Conservation (phyloP, 2,888 invertebrate species). For the Pandemis cinnamomeana region DNA sequence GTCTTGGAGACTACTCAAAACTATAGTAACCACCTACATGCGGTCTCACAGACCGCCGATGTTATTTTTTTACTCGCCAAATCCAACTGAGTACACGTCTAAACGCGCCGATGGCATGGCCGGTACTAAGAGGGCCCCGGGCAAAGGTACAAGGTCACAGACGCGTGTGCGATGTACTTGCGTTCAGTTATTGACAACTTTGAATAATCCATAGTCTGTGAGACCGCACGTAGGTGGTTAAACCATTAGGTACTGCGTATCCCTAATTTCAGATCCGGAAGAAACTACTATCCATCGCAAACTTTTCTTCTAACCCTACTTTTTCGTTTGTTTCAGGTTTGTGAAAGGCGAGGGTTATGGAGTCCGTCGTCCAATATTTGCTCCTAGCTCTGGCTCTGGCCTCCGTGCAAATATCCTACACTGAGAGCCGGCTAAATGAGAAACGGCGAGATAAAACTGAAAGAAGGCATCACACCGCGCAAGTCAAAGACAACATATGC, state of each 20-base stretch:
- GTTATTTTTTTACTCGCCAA: no score
- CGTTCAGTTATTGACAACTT: no score
- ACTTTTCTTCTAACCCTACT: constrained; percentile 44
- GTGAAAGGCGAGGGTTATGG: constrained; percentile 67
- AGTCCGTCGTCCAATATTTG: constrained; percentile 80
- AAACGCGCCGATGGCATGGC: no score
- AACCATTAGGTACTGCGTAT: not conserved
- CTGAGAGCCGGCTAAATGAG: constrained; percentile 82
- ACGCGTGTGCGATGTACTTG: no score
- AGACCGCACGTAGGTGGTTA: no score
- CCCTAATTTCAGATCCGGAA: not conserved
- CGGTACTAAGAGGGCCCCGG: no score
- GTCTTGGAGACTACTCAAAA: no score
- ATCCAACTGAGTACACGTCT: no score
- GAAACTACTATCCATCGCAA: constrained; percentile 18
- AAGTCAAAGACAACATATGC: constrained; percentile 83
- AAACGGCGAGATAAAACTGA: constrained; percentile 82
- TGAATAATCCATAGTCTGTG: no score
- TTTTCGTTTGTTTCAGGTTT: constrained; percentile 76
- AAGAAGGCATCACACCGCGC: constrained; percentile 70
- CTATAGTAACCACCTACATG: no score
- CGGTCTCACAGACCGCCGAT: no score
- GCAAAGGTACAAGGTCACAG: no score
- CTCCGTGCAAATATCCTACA: constrained; percentile 82
- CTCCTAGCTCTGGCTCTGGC: constrained; percentile 80